Conservation (phyloP, 2,113 vertebrate genomes). For the Cygnus atratus region DNA sequence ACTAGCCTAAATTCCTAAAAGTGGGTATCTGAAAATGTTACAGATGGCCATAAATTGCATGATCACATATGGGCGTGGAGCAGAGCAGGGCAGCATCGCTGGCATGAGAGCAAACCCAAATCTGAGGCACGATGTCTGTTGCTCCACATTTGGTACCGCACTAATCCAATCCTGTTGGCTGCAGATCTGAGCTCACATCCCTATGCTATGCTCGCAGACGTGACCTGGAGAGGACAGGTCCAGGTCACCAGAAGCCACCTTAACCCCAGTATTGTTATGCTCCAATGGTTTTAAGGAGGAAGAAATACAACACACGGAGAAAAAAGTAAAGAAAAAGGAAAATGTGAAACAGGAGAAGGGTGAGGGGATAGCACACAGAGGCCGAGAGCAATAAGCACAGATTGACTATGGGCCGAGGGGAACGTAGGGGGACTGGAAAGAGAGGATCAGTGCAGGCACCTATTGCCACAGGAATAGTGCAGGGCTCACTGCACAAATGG, state of each 20-base stretch:
- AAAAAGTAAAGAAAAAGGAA: neutral
- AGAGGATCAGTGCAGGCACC: neutral
- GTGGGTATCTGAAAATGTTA: neutral
- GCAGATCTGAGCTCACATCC: neutral
- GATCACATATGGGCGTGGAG: neutral
- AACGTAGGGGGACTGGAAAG: neutral
- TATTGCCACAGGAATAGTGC: rapidly evolving
- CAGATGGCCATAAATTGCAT: neutral
- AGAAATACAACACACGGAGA: neutral
- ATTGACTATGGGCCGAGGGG: neutral
- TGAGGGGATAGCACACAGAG: neutral
- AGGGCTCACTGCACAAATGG: neutral
- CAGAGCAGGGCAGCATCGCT: neutral
- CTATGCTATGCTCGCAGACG: rapidly evolving
- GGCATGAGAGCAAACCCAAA: neutral
- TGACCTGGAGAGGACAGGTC: neutral
- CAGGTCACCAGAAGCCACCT: neutral
- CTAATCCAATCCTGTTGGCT: neutral
- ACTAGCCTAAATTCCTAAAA: neutral
- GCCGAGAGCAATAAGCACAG: neutral
- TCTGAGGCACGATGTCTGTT: neutral
- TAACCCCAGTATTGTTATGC: neutral
- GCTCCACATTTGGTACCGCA: rapidly evolving
- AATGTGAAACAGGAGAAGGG: neutral
- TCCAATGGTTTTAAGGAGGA: neutral